Base-by-base conservation (phyloP, 2,888 invertebrate species). In the Agrilus mali region DNA sequence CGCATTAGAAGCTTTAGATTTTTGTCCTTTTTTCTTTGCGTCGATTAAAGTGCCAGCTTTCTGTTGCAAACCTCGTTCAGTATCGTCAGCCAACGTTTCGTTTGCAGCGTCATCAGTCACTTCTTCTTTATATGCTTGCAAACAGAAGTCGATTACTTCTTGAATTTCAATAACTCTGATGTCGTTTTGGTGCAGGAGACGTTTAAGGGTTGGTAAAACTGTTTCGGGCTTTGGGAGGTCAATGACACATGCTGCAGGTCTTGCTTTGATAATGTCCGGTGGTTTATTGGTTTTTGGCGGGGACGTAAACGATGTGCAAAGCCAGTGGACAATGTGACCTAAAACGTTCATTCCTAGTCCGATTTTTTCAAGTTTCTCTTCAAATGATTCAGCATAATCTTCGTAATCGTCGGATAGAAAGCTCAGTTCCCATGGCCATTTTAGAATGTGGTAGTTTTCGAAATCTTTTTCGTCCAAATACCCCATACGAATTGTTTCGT, bases 141-240 rank as follows among this genome's bases (percentile, higher is more conserved):
- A 56, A 53, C 78, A 78, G 59, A 67, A 72, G 55, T 78, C 74
- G 12, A 78, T 69, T n/a, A 73, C 75, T 27, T 62, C 58, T 42
- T 56, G 53, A 27, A 65, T 52, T 50, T 63, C 55, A 3, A 68
- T 53, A 0, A 64, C 55, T 41, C 55, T 50, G 33, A 64, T 50
- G 33, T 57, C 48, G 35, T 49, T 53, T 12, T 58, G 48, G 1
- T 46, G 36, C 38, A 68, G 47, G 3, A 67, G 48, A 42, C 59
- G 54, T 43, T 60, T 53, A 14, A 68, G 47, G 12, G 52, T 48
- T 15, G 57, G 55, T 10, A 64, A 32, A n/a, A 53, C 47, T 0
- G 50, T 47, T 8, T 27, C 27, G 1, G 50, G 40, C 44, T 65
- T 63, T 10, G 52, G 46, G 5, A 65, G 35, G 7, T 60, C 60